Percentiles rank a stretch among this genome's conserved stretches.
Evolutionary conservation across 2,113 vertebrate species (phyloP).

Genomic region (Sander lucioperca): DNA sequence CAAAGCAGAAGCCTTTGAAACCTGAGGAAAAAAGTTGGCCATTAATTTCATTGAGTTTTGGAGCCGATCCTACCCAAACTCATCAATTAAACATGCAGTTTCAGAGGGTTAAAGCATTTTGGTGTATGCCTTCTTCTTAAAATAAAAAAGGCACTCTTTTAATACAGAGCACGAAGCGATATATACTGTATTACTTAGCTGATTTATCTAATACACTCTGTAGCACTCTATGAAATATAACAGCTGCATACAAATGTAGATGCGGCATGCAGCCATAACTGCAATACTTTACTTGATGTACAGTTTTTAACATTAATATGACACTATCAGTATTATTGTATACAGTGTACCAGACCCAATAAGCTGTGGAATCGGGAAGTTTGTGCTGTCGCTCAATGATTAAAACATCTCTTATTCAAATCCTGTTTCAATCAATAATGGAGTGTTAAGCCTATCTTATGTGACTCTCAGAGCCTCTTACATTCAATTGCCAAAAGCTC

Average conservation of each 20-base stretch:
- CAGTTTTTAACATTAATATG: slow-evolving; percentile 6
- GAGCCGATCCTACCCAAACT: slow-evolving; percentile 51
- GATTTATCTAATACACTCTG: slow-evolving; percentile 28
- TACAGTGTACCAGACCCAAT: not conserved
- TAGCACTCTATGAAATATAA: slow-evolving; percentile 20
- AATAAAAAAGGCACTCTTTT: slow-evolving; percentile 17
- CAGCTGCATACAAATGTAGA: not conserved
- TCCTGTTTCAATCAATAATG: slow-evolving; percentile 65
- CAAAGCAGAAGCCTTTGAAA: slow-evolving; percentile 72
- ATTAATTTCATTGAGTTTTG: slow-evolving; percentile 63
- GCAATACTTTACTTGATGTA: not conserved
- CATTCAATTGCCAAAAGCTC: slow-evolving; percentile 59
- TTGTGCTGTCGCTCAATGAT: slow-evolving; percentile 28
- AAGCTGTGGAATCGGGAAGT: slow-evolving; percentile 27
- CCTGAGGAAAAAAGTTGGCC: slow-evolving; percentile 27
- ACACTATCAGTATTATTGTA: slow-evolving; percentile 1
- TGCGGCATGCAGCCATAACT: not conserved
- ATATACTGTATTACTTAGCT: slow-evolving; percentile 25
- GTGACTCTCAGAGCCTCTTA: slow-evolving; percentile 52
- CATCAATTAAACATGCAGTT: slow-evolving; percentile 67
- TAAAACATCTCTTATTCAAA: slow-evolving; percentile 59
- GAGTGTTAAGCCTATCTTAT: slow-evolving; percentile 58
- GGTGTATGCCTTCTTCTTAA: slow-evolving; percentile 11
- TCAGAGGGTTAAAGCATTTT: slow-evolving; percentile 29
- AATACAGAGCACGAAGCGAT: slow-evolving; percentile 33